phyloP scores from a whole-genome alignment of 2,888 invertebrate genomes.

The Galerucella calmariensis region DNA sequence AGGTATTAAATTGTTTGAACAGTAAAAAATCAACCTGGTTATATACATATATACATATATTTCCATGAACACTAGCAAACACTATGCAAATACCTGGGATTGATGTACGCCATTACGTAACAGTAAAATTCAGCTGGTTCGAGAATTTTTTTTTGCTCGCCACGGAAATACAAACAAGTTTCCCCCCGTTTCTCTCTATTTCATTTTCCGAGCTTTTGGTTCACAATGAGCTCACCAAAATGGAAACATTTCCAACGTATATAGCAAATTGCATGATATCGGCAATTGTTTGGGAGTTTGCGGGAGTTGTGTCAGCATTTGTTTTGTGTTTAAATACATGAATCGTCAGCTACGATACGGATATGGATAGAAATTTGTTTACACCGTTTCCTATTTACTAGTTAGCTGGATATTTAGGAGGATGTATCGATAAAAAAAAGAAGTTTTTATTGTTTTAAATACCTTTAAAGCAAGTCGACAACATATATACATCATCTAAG shows the following conservation, averaged over 20 bases:
- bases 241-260: constrained; percentile 31
- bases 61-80: constrained; percentile 7
- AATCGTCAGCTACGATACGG: constrained; percentile 39
- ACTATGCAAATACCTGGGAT: constrained; percentile 24
- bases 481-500: too few species aligned
- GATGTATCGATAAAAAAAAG: neutral
- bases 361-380: constrained; percentile 43
- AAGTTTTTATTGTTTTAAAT: neutral
- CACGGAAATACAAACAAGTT: constrained; percentile 27
- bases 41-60: neutral
- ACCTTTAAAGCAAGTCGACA: too few species aligned
- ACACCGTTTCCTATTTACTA: constrained; percentile 31
- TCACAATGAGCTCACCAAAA: constrained; percentile 36
- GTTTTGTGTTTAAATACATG: constrained; percentile 37
- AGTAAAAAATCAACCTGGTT: neutral
- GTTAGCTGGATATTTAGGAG: neutral
- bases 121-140: constrained; percentile 19
- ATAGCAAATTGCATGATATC: constrained; percentile 39
- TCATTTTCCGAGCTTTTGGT: constrained; percentile 37
- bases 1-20: neutral
- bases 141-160: constrained; percentile 17
- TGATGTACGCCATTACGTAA: constrained; percentile 20
- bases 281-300: constrained; percentile 37
- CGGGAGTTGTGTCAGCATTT: constrained; percentile 37
- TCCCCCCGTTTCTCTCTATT: constrained; percentile 27